Base-by-base conservation (phyloP, 2,888 invertebrate genomes). In the Tiliacea aurago region DNA sequence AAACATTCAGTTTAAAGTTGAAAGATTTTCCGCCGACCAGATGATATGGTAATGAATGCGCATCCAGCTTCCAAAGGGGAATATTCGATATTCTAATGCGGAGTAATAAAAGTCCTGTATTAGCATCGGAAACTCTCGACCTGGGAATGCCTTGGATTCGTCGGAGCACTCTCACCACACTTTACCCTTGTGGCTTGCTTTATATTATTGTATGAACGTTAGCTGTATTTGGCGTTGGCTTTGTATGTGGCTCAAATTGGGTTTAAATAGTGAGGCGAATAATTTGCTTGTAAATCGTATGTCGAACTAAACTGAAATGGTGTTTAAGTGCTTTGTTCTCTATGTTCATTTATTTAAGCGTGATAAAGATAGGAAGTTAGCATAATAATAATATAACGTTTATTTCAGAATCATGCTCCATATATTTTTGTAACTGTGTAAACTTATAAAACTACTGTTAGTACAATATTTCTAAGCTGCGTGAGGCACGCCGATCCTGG, bases 41-140 rank as follows among this genome's bases (percentile, higher is more conserved):
- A 90, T 88, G 88, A 87, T 89, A 91, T 91, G 91, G 84, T 91
- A 93, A 93, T 93, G 87, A 85, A 84, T 72, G 87, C 85, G 88
- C 87, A 88, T 89, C 88, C 84, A 85, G 87, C 87, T 86, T 85
- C 86, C 88, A 87, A 72, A 88, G 88, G 80, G 81, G 90, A 91
- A 90, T 90, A 90, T 91, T 93, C 92, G 92, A 93, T 93, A 93
- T 93, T 93, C 93, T 92, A 93, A 93, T 93, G 91, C 88, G 84
- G 86, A 86, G 91, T 89, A 93, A 93, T 93, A 93, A 93, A 93
- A 93, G 91, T 88, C 87, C 85, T 87, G 90, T 86, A 85, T 85
- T 85, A 85, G 86, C 85, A 85, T 85, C 78, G 73, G 78, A 85
- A 86, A 82, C 80, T 84, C 81, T 72, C 85, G 73, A 76, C 77